These are phyloP conservation scores for Lepidurus arcticus DNA, from an alignment of 1,140 invertebrate species.

Conservation along the genomic window DNA sequence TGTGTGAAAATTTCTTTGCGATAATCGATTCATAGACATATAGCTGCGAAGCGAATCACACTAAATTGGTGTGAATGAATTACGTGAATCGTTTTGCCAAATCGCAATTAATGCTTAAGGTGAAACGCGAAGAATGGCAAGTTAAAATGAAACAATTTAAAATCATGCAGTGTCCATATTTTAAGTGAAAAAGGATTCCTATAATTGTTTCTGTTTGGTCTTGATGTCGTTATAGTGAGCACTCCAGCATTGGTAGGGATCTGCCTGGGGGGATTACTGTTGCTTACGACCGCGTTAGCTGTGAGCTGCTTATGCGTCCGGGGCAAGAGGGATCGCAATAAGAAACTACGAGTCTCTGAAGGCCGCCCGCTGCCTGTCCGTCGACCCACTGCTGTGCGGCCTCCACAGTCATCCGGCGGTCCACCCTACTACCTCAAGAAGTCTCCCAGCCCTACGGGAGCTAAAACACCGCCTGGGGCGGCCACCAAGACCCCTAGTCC, in stretches of 20 bases:
- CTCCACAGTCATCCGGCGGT: conserved; percentile 55
- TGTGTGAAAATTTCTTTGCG: too few relatives aligned
- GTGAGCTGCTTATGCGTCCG: conserved; percentile 56
- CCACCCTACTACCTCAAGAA: conserved; percentile 74
- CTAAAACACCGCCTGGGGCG: conserved; percentile 43
- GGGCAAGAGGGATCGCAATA: conserved; percentile 41
- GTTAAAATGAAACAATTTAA: background rate
- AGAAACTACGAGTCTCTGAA: conserved; percentile 41
- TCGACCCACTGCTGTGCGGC: conserved; percentile 60
- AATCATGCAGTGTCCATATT: background rate
- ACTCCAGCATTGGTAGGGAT: conserved; percentile 57
- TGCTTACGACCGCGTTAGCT: conserved; percentile 53
- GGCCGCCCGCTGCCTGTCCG: conserved; percentile 54
- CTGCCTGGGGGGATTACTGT: conserved; percentile 53
- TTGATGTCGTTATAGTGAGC: conserved; percentile 51
- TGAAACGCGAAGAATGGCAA: background rate
- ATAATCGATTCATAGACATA: too few relatives aligned
- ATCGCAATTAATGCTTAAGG: background rate
- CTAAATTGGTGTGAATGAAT: too few relatives aligned
- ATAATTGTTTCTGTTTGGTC: conserved; percentile 33
- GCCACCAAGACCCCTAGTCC: conserved; percentile 32
- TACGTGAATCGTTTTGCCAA: background rate
- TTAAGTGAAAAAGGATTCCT: background rate
- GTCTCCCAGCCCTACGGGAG: conserved; percentile 73
- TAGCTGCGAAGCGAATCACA: too few relatives aligned